phyloP scores from a whole-genome alignment of 2,888 invertebrate genomes.

The Lamellibrachia columna region DNA sequence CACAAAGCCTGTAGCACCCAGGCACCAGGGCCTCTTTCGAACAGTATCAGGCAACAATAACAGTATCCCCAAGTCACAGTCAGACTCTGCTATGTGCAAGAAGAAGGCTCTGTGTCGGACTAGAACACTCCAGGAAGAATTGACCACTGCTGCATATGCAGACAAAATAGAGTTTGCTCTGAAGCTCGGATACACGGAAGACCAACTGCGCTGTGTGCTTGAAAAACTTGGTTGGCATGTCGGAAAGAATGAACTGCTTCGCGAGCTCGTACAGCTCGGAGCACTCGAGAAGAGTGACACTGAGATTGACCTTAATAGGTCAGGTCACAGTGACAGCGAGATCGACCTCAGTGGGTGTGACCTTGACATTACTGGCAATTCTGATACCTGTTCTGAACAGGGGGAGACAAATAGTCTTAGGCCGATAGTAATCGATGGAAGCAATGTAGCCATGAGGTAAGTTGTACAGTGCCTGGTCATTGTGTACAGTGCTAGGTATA shows the following conservation, averaged over 20 bases:
- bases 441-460: slow-evolving; percentile 85
- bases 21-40: not conserved
- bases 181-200: slow-evolving; percentile 90
- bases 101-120: not conserved
- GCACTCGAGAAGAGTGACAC: not conserved
- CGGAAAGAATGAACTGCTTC: slow-evolving; percentile 25
- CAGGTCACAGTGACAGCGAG: not conserved
- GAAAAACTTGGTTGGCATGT: slow-evolving; percentile 76
- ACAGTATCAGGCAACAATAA: not conserved
- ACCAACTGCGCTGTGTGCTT: slow-evolving; percentile 82
- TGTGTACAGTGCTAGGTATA: too few species aligned
- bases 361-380: not conserved
- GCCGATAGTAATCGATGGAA: slow-evolving; percentile 83
- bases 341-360: not conserved
- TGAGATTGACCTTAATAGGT: not conserved
- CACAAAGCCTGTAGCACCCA: not conserved
- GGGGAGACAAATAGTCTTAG: slow-evolving; percentile 61
- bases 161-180: slow-evolving; percentile 70
- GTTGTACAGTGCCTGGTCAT: slow-evolving; percentile 47
- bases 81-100: not conserved
- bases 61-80: not conserved
- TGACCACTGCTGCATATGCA: not conserved
- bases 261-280: slow-evolving; percentile 19
- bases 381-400: not conserved
- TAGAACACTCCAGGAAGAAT: not conserved